phyloP scores from a whole-genome alignment of 2,113 vertebrate species.

The Stigmatopora argus region DNA sequence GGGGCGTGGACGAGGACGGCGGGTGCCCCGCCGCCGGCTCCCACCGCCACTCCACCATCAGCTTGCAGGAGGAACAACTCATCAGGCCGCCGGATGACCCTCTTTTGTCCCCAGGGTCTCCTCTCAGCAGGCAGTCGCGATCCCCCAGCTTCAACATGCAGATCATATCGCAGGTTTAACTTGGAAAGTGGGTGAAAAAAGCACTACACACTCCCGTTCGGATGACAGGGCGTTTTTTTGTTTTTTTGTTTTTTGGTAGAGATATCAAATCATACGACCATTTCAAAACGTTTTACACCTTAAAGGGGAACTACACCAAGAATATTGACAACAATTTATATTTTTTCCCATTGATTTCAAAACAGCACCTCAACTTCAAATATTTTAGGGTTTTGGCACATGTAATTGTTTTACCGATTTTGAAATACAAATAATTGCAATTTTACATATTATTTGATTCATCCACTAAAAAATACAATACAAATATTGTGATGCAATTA shows the following conservation, averaged over 20 bases:
- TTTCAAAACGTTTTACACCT: not conserved
- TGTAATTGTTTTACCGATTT: too few species aligned
- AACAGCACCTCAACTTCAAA: too few species aligned
- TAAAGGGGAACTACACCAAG: not conserved
- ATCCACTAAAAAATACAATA: too few species aligned
- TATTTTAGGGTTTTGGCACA: too few species aligned
- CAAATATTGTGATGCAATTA: too few species aligned
- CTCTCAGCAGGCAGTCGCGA: constrained; percentile 91
- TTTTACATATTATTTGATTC: too few species aligned
- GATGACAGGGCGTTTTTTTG: not conserved
- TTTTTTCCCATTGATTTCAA: too few species aligned
- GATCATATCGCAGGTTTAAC: constrained; percentile 96
- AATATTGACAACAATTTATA: too few species aligned
- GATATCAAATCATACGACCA: not conserved
- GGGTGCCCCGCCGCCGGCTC: constrained; percentile 69
- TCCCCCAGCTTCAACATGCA: constrained; percentile 99
- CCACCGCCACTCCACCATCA: constrained; percentile 88
- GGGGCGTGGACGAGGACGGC: constrained; percentile 72
- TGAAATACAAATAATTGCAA: too few species aligned
- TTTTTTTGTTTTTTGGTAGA: not conserved
- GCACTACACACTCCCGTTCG: not conserved
- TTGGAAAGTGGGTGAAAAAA: not conserved
- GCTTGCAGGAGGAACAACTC: constrained; percentile 90
- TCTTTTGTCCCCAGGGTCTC: constrained; percentile 80
- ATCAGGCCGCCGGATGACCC: constrained; percentile 78